phyloP scores from a whole-genome alignment of 2,113 vertebrate genomes.

The Larimichthys polyactis region DNA sequence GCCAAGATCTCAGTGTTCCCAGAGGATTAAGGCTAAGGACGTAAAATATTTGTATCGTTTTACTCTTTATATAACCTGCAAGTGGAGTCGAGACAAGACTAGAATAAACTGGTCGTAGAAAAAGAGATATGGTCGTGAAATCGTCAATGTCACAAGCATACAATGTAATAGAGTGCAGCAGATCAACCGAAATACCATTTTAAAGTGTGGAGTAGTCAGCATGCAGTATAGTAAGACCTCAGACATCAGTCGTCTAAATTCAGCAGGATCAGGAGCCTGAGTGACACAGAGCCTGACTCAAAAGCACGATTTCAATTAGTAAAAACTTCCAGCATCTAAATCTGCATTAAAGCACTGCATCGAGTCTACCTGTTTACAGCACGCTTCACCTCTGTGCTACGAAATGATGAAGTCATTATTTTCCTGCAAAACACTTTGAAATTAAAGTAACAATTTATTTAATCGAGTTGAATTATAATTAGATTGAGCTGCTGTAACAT shows the following conservation, averaged over 20 bases:
- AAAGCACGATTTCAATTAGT: neutral
- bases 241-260: neutral
- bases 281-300: neutral
- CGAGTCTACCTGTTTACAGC: neutral
- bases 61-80: constrained; percentile 1
- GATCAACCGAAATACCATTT: constrained; percentile 8
- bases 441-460: too few species aligned
- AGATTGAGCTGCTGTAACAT: neutral
- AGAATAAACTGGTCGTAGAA: constrained; percentile 17
- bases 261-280: constrained; percentile 3
- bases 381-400: neutral
- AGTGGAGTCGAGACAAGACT: neutral
- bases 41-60: constrained; percentile 16
- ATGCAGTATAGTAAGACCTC: neutral
- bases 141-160: neutral
- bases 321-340: neutral
- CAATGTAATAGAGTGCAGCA: neutral
- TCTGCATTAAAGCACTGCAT: neutral
- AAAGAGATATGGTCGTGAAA: constrained; percentile 8
- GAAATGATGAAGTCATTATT: neutral
- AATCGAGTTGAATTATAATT: neutral
- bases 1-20: constrained; percentile 21
- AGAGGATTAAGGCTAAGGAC: constrained; percentile 4
- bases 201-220: constrained; percentile 4
- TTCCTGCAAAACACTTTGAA: neutral